These are phyloP conservation scores for Mayetiola destructor DNA, from an alignment of 2,888 invertebrate genomes.

Conservation along the genomic window DNA sequence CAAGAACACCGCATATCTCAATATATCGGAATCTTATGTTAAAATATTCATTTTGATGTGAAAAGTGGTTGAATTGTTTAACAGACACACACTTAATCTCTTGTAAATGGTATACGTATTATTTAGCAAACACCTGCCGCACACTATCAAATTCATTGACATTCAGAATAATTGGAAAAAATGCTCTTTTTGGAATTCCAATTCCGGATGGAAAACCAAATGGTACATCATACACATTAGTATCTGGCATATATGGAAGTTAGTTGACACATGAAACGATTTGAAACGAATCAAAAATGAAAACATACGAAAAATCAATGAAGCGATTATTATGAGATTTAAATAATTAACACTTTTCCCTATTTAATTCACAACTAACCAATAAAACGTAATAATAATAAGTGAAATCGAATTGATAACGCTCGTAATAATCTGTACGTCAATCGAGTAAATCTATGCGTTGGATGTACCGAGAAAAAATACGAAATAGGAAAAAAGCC, in stretches of 20 bases:
- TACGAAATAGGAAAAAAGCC: background rate
- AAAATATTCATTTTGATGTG: too few relatives aligned
- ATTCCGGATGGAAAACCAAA: too few relatives aligned
- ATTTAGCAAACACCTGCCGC: background rate
- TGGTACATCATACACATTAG: too few relatives aligned
- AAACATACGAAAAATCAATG: background rate
- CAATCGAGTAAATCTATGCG: background rate
- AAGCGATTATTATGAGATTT: too few relatives aligned
- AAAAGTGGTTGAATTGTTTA: too few relatives aligned
- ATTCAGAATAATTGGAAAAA: background rate
- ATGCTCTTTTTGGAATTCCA: background rate
- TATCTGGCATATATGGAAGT: too few relatives aligned
- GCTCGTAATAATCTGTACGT: background rate
- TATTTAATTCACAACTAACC: background rate
- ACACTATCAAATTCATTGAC: background rate
- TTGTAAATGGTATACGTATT: background rate
- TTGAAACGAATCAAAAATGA: background rate
- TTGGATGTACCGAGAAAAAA: background rate
- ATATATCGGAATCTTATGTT: too few relatives aligned
- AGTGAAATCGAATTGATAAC: too few relatives aligned
- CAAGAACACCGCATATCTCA: too few relatives aligned
- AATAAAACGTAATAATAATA: too few relatives aligned
- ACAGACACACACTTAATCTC: too few relatives aligned
- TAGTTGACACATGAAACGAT: too few relatives aligned
- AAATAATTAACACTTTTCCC: background rate